These are phyloP conservation scores for Tryphoninae sp. DNA, from an alignment of 2,888 invertebrate species.

Conservation along the genomic window DNA sequence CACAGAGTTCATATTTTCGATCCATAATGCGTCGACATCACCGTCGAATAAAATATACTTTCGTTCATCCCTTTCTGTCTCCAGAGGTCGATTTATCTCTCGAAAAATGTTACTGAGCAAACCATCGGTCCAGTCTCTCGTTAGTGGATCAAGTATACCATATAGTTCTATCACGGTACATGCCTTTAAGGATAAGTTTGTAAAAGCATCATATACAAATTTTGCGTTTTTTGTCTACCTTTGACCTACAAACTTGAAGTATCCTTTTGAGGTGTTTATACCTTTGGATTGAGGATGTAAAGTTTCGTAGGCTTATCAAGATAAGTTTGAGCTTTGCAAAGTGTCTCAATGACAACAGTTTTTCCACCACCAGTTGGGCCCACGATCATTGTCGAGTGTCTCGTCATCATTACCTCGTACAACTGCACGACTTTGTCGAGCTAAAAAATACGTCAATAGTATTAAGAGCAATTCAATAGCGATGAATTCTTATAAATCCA, in stretches of 20 bases:
- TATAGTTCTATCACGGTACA: slow-evolving; percentile 94
- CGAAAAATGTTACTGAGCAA: slow-evolving; percentile 94
- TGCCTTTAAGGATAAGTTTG: slow-evolving; percentile 83
- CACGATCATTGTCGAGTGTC: slow-evolving; percentile 95
- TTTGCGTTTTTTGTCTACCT: too few species aligned
- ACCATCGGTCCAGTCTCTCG: slow-evolving; percentile 97
- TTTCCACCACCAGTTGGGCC: slow-evolving; percentile 97
- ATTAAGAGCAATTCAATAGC: background rate
- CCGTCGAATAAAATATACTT: slow-evolving; percentile 96
- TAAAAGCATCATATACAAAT: too few species aligned
- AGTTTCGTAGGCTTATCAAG: slow-evolving; percentile 91
- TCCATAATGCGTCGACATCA: slow-evolving; percentile 97
- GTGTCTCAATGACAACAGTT: slow-evolving; percentile 89
- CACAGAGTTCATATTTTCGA: slow-evolving; percentile 98
- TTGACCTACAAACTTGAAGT: too few species aligned
- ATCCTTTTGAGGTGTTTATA: slow-evolving; percentile 66
- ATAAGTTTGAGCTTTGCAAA: slow-evolving; percentile 90
- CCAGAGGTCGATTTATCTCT: slow-evolving; percentile 91
- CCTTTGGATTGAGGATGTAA: slow-evolving; percentile 93
- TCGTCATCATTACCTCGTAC: slow-evolving; percentile 97
- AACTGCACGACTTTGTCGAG: slow-evolving; percentile 94
- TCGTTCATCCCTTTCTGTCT: slow-evolving; percentile 85
- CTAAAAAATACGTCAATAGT: slow-evolving; percentile 79
- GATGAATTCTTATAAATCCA: background rate
- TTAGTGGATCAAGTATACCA: slow-evolving; percentile 92